A percentile compares a stretch with the other conserved stretches of the same genome.
phyloP scores from a whole-genome alignment of 1,140 invertebrate species.

The Diprion similis region DNA sequence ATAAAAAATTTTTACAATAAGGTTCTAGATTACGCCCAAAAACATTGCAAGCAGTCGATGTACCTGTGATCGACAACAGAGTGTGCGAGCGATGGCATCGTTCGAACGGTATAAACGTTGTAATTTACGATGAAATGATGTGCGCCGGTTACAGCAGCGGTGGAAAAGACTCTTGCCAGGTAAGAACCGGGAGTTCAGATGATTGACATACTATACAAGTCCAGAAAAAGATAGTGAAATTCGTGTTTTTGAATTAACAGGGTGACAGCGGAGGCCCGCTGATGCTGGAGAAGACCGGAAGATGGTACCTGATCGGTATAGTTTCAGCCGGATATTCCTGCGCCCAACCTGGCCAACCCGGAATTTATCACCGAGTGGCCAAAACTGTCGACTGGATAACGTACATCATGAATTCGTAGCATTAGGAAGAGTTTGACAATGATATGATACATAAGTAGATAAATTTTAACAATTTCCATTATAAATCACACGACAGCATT shows the following conservation, averaged over 20 bases:
- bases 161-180: constrained; percentile 84
- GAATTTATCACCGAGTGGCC: constrained; percentile 92
- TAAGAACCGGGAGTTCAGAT: constrained; percentile 43
- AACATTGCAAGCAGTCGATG: constrained; percentile 91
- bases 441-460: too few relatives aligned
- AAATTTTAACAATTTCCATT: too few relatives aligned
- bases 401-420: constrained; percentile 59
- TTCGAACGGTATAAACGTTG: constrained; percentile 87
- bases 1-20: constrained; percentile 22
- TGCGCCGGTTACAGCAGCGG: constrained; percentile 94
- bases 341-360: constrained; percentile 88
- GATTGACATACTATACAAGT: too few relatives aligned
- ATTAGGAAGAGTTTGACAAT: not conserved
- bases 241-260: constrained; percentile 59
- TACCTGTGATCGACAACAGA: constrained; percentile 88
- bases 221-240: not conserved
- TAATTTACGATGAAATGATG: constrained; percentile 96
- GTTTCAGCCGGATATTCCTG: constrained; percentile 94
- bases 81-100: constrained; percentile 84
- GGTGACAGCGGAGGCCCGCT: constrained; percentile 89
- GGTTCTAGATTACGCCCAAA: constrained; percentile 88
- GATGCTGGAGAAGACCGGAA: constrained; percentile 83
- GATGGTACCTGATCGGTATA: constrained; percentile 90
- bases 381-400: constrained; percentile 93
- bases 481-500: too few relatives aligned